Base-by-base conservation (phyloP, 2,888 invertebrate species). In the Leistus spinibarbis region DNA sequence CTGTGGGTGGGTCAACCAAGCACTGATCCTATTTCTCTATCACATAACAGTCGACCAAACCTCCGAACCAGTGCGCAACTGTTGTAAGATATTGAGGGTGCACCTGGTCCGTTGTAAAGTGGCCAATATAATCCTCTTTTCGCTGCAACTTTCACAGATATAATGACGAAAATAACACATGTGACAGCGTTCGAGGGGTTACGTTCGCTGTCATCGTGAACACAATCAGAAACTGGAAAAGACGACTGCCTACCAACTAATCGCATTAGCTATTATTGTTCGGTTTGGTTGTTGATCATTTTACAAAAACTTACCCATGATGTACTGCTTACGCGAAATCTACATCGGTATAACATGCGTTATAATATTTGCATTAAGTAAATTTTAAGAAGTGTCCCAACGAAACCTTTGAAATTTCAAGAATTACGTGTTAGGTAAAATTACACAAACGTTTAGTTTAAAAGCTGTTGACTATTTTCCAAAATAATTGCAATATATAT, bases 101-200 rank as follows among this genome's bases (percentile, higher is more conserved):
- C 67, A 20, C 71, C 57, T 78, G 80, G 77, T 60, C 62, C 22
- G 74, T 74, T 78, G 78, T 76, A 76, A 78, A 79, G 81, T 81
- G 81, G 82, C 82, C 81, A 80, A 82, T 84, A 84, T 86, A 86
- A 86, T 85, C 86, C 84, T 81, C 83, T 85, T 86, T 84, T 79
- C 82, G 81, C 84, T 82, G 82, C 80, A 84, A 82, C 81, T 82
- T 82, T 79, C 79, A 78, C 80, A 82, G 81, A 82, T 83, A 83
- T 85, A 85, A 85, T 85, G 84, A 85, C 81, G 83, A 84, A 84
- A 84, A 84, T 84, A 85, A 85, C 86, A 86, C 84, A 85, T 86
- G 86, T 85, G 81, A 80, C 81, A 80, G 80, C 80, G 79, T 80
- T 80, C 80, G 81, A 78, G 78, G 84, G 84, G 83, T 82, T 84